A percentile compares a stretch with the other conserved stretches of the same genome.
phyloP scores from a whole-genome alignment of 2,797 vertebrate genomes.

The Peromyscus attwateri region DNA sequence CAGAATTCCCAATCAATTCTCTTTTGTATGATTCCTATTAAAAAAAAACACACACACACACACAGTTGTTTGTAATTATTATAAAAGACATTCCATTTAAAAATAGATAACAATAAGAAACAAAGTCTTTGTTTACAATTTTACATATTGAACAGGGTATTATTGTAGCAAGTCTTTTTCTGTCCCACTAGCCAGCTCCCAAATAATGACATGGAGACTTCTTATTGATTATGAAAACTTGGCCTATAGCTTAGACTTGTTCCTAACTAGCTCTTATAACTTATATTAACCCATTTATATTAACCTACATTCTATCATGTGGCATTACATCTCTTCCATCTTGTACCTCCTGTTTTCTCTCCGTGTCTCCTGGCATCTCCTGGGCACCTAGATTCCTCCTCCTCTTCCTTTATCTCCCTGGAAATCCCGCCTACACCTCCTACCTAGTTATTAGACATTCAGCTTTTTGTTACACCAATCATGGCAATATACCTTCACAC shows the following conservation, averaged over 20 bases:
- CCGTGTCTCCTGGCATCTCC: neutral
- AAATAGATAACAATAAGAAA: slow-evolving; percentile 41
- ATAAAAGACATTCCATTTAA: slow-evolving; percentile 24
- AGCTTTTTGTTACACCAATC: neutral
- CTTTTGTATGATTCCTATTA: neutral
- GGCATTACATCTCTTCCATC: neutral
- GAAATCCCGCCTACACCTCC: neutral
- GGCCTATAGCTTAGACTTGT: neutral
- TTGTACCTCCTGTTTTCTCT: neutral
- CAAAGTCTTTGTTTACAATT: slow-evolving; percentile 32
- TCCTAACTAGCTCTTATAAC: neutral
- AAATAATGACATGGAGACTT: neutral
- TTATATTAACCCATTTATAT: neutral
- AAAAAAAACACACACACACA: neutral
- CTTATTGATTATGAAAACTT: neutral
- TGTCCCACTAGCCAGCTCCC: neutral
- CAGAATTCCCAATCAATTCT: slow-evolving; percentile 44
- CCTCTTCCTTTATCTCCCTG: neutral
- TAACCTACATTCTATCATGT: neutral
- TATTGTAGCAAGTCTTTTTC: neutral
- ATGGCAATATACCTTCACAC: neutral
- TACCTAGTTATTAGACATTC: neutral
- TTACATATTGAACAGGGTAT: neutral
- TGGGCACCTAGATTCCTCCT: neutral
- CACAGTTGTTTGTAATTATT: neutral